Evolutionary conservation across 2,797 vertebrate species (phyloP), one percentile per base, ranked within the genome.

Genomic region (Poeciliopsis paucimaculata): DNA sequence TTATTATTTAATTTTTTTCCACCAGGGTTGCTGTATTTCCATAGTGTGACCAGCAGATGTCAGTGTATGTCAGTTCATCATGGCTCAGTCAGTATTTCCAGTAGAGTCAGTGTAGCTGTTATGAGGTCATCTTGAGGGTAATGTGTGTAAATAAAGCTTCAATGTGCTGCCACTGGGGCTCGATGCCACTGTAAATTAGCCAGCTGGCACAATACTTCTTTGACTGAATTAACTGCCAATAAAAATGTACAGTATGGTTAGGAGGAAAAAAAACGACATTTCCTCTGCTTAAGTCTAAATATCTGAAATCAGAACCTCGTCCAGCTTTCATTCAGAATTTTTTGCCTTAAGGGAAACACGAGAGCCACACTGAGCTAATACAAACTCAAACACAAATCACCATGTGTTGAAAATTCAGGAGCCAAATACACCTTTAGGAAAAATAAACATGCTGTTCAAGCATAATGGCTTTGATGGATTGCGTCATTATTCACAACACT

Each of bases 1-100:
- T n/a, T 26, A 2, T n/a, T 9, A 34, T 15, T 2, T 10, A 26
- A 2, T 2, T 70, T 26, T 28, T 31, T 16, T 45, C 4, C 4
- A 45, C 23, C 8, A 2, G 75, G 1, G 16, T 49, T 1, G 10
- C 1, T 79, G 77, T 82, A 83, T 6, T 85, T 28, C n/a, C 26
- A 39, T 0, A 41, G 1, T 11, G 28, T 57, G 49, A 79, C 90
- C 95, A 94, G 82, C 75, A 95, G 94, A 84, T 93, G 93, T 83
- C 93, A 92, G 85, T 88, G 81, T 91, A 89, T 82, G 15, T 75
- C 68, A 82, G 79, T 46, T 72, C 51, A n/a, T 49, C 11, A 23
- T 79, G 73, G 57, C 43, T 10, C 36, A 28, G 68, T 31, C 2
- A 70, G 49, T 77, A 0, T 80, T 45, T 53, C 20, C 49, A 55